A percentile compares a stretch with the other conserved stretches of the same genome.
Evolutionary conservation across 2,113 vertebrate species (phyloP).

Genomic region (Calonectris borealis): DNA sequence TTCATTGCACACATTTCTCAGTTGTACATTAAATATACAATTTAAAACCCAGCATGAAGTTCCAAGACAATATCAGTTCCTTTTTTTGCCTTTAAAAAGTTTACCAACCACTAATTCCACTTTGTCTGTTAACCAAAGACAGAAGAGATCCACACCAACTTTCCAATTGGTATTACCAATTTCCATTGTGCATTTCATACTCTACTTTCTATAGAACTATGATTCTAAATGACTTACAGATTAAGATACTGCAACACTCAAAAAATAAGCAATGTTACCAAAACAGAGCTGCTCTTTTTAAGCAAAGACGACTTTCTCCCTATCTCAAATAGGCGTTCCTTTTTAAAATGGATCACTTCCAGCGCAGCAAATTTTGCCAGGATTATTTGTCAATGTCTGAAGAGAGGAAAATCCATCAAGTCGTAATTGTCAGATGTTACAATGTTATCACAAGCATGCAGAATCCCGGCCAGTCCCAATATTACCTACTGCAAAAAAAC

Average conservation of each 20-base stretch:
- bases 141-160: neutral
- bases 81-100: neutral
- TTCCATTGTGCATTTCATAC: neutral
- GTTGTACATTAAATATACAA: neutral
- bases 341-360: neutral
- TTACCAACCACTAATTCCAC: neutral
- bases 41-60: neutral
- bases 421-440: neutral
- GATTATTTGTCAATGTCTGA: neutral
- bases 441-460: neutral
- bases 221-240: neutral
- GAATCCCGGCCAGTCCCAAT: neutral
- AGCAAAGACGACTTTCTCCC: neutral
- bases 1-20: neutral
- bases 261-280: neutral
- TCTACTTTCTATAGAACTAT: neutral
- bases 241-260: neutral
- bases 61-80: neutral
- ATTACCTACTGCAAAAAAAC: slow-evolving; percentile 3
- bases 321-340: neutral
- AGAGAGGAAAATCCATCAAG: neutral
- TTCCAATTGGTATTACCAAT: neutral
- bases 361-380: neutral
- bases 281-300: neutral
- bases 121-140: neutral